These are phyloP conservation scores for Porites lutea DNA, from an alignment of 64 coral and sea anemone species.

Conservation along the genomic window DNA sequence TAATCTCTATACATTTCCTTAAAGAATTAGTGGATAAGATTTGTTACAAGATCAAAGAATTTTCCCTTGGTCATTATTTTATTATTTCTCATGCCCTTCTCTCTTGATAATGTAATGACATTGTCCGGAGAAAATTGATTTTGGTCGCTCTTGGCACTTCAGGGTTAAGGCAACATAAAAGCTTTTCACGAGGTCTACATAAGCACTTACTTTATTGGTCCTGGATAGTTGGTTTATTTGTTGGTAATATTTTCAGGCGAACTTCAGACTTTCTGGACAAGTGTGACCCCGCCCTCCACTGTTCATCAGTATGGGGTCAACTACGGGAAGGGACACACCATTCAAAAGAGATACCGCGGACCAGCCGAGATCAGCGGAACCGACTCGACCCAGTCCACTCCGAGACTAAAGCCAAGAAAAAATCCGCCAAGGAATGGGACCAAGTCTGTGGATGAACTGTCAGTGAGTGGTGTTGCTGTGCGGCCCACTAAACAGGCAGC, in stretches of 20 bases:
- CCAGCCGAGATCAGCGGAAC: slow-evolving; percentile 79
- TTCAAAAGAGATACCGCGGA: slow-evolving; percentile 86
- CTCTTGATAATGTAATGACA: too few relatives aligned
- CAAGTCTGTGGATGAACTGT: slow-evolving; percentile 66
- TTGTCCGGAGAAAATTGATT: too few relatives aligned
- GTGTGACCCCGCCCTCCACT: slow-evolving; percentile 76
- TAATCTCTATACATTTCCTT: too few relatives aligned
- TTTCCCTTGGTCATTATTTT: too few relatives aligned
- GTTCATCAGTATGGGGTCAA: slow-evolving; percentile 78
- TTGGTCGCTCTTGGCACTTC: too few relatives aligned
- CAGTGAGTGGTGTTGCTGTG: slow-evolving; percentile 86
- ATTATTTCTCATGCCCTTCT: too few relatives aligned
- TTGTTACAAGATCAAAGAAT: too few relatives aligned
- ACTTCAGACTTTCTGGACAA: slow-evolving; percentile 74
- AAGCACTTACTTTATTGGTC: background rate
- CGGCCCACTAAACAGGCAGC: slow-evolving; percentile 77
- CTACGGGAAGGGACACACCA: slow-evolving; percentile 83
- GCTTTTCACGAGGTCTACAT: too few relatives aligned
- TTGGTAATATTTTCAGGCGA: slow-evolving; percentile 42
- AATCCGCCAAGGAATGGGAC: slow-evolving; percentile 60
- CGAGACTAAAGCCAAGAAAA: slow-evolving; percentile 79
- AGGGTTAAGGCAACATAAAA: too few relatives aligned
- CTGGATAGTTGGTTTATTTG: background rate
- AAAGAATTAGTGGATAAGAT: too few relatives aligned
- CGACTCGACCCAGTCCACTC: slow-evolving; percentile 87